Evolutionary conservation across 2,797 vertebrate species (phyloP), one percentile per base, ranked within the genome.

Genomic region (Cheirogaleus major): DNA sequence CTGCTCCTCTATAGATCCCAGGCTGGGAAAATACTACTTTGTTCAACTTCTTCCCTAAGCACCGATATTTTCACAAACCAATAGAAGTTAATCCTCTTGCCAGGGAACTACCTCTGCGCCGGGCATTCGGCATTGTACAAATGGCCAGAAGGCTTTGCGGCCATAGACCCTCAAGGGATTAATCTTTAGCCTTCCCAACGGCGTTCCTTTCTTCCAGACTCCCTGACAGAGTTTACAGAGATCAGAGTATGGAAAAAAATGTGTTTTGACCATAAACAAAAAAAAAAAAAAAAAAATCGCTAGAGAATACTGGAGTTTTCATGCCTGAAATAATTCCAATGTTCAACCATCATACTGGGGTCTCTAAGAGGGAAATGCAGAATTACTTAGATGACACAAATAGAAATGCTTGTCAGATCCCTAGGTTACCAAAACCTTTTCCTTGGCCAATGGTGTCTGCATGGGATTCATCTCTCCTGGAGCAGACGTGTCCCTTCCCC

Each of bases 61-160:
- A 75, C 90, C 6, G 73, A 61, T 45, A 88, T 84, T 91, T 95
- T 92, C 91, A 89, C 86, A 82, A 94, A 91, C 55, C 63, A 93
- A 78, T 93, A 86, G 91, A 93, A 95, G 32, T 25, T 45, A 89
- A 93, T 87, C 86, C 94, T 63, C 86, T 38, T 18, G 78, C 65
- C 9, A 7, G 30, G 12, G 23, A 45, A 48, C 50, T 76, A 48
- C 35, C n/a, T 61, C 4, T 14, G 69, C 67, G 52, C 70, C 63
- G 25, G 9, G 38, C n/a, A 25, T 52, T 57, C 69, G 1, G 52
- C 4, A 14, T 57, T 17, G 15, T 6, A 32, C 76, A 38, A 17
- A 57, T 1, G 25, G 45, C 69, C 70, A 22, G 61, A 27, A 12
- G 70, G 83, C 63, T 79, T 6, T 1, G 22, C 20, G 5, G 55